phyloP scores from a whole-genome alignment of 2,113 vertebrate genomes.

The Podarcis muralis region DNA sequence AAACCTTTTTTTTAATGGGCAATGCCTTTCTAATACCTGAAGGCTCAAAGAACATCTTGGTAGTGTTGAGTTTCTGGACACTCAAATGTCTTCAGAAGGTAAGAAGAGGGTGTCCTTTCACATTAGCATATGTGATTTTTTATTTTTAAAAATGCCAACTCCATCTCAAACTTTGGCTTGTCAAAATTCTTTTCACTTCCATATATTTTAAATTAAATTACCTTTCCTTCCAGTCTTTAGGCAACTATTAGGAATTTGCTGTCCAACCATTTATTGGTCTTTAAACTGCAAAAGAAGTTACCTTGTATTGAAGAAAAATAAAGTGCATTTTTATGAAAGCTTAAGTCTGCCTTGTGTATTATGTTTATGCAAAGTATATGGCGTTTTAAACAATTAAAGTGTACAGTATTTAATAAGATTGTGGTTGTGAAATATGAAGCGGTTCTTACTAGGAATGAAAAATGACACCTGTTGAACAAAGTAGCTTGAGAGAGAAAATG shows the following conservation, averaged over 20 bases:
- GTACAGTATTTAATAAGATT: neutral
- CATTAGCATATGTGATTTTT: constrained; percentile 61
- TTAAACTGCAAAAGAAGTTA: constrained; percentile 79
- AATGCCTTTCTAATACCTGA: constrained; percentile 64
- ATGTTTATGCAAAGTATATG: constrained; percentile 33
- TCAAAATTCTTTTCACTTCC: constrained; percentile 73
- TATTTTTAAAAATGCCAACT: constrained; percentile 43
- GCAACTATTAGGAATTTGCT: constrained; percentile 82
- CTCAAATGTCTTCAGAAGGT: constrained; percentile 78
- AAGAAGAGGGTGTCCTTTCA: constrained; percentile 69
- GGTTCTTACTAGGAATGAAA: neutral
- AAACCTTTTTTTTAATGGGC: constrained; percentile 66
- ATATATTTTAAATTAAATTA: constrained; percentile 64
- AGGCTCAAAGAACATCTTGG: constrained; percentile 76
- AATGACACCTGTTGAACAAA: neutral
- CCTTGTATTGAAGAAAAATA: constrained; percentile 84
- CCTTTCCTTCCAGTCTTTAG: constrained; percentile 77
- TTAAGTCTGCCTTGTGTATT: constrained; percentile 55
- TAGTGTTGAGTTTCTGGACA: constrained; percentile 72
- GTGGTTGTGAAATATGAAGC: neutral
- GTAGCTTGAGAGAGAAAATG: neutral
- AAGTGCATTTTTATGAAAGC: constrained; percentile 72
- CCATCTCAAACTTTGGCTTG: constrained; percentile 64
- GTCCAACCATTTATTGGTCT: constrained; percentile 79
- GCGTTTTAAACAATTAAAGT: neutral